Evolutionary conservation across 2,113 vertebrate genomes (phyloP), one percentile per base, ranked within the genome.

Genomic region (Bombycilla garrulus): DNA sequence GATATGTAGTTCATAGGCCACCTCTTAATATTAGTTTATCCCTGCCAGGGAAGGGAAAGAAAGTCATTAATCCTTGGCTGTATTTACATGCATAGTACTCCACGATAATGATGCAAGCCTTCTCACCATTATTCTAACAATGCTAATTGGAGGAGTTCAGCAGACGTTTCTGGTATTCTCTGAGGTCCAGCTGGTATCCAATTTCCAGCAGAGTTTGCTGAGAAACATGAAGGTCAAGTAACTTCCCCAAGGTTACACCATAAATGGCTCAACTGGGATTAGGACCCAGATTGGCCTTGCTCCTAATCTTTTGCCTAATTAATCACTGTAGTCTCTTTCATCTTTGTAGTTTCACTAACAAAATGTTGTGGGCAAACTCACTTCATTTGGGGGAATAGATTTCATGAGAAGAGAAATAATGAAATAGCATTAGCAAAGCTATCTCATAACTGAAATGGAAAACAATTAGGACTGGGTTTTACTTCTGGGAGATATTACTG

Each of bases 261-360:
- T 97, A 97, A 97, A 83, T 96, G 86, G 90, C 93, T 95, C 95
- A 96, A 2, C 6, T 92, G 95, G 95, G 93, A 97, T 95, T 97
- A 95, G 61, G 76, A 79, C 25, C 24, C 81, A 90, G 82, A 81
- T 93, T 86, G 57, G 82, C 76, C 15, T 91, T 81, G 80, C 48
- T 90, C 79, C 81, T 95, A 95, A 96, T 97, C 94, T 94, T 91
- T 90, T 93, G 50, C 66, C 3, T 86, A 93, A 58, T 80, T 96
- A 93, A 87, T 83, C 61, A 84, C 56, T 69, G 23, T 57, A 73
- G 82, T 77, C 77, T 92, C 57, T 83, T 93, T 94, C 38, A 33
- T 86, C 64, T 79, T 73, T 88, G 64, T 51, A 81, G 74, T 66
- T 87, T 71, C 61, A 35, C 26, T 50, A 85, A 70, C 18, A 44